These are phyloP conservation scores for Hypotaenidia philippensis DNA, from an alignment of 2,797 vertebrate species.

Conservation along the genomic window DNA sequence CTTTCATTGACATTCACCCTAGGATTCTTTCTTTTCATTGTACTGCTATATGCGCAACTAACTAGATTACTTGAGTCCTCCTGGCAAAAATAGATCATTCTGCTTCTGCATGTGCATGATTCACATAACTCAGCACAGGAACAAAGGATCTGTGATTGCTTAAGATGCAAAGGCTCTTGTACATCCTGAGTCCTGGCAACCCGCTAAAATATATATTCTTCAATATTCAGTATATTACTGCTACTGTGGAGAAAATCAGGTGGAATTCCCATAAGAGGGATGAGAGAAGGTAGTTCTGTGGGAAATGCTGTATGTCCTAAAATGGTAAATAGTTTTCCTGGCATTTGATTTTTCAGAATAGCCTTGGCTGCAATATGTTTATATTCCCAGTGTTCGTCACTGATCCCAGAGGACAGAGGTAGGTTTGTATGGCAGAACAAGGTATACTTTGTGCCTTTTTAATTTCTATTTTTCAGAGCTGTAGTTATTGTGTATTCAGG, in stretches of 20 bases:
- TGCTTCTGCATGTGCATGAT: neutral
- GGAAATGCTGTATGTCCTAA: neutral
- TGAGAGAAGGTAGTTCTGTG: neutral
- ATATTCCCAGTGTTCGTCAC: neutral
- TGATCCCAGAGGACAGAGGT: neutral
- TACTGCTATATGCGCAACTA: neutral
- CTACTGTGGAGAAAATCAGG: neutral
- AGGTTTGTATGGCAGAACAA: neutral
- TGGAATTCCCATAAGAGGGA: neutral
- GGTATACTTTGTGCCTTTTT: neutral
- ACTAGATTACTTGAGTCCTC: slow-evolving; percentile 16
- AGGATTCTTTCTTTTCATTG: neutral
- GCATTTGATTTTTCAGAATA: neutral
- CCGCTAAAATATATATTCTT: neutral
- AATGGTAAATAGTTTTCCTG: neutral
- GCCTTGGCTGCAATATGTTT: neutral
- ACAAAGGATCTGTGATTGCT: slow-evolving; percentile 27
- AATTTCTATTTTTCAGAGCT: neutral
- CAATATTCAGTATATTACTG: neutral
- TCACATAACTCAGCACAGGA: neutral
- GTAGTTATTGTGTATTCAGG: neutral
- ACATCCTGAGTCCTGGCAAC: neutral
- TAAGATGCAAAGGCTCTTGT: neutral
- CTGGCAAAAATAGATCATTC: slow-evolving; percentile 7
- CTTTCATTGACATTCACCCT: slow-evolving; percentile 2